Base-by-base conservation (phyloP, 2,113 vertebrate genomes). In the Gila orcuttii region DNA sequence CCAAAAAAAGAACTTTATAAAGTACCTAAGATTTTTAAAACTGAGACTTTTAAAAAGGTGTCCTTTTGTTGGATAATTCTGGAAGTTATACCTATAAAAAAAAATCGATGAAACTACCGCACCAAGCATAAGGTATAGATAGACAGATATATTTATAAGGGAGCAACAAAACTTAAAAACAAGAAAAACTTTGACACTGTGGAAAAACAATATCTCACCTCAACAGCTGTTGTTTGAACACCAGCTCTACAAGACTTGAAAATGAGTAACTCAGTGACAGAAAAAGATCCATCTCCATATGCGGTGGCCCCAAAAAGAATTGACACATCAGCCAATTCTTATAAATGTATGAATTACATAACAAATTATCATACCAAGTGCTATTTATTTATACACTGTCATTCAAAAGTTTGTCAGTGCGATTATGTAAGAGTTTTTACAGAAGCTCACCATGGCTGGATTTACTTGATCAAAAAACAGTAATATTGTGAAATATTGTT, bases 161-260 rank as follows among this genome's bases (percentile, higher is more conserved):
- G 3, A 42, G 21, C 55, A 17, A 42, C 23, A 60, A 39, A 9
- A 42, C 3, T 9, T 39, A 79, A 39, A 39, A 59, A 60, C 33
- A 60, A 60, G 55, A 57, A 79, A 71, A 52, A 23, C 28, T 57
- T 23, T 23, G 28, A 77, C 21, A 42, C 21, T 64, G 36, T 64
- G 4, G 17, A 64, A 19, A 64, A 64, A 47, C 78, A 80, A 64
- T 80, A 47, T 62, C 42, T 45, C 57, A 80, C 78, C 23, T 60
- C 31, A 79, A 39, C 21, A 79, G 76, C 55, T 79, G 76, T 60
- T 60, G 31, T 33, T 79, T 71, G 19, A 39, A 71, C 4, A 11
- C 19, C 9, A 19, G 19, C 55, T 57, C 17, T 21, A 57, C 12
- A 28, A 31, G 74, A 77, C 19, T 23, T 60, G 77, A 39, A 12